Percentiles rank a stretch among this genome's conserved stretches.
These are phyloP conservation scores for Hyles euphorbiae DNA, from an alignment of 1,140 invertebrate species.

Conservation along the genomic window DNA sequence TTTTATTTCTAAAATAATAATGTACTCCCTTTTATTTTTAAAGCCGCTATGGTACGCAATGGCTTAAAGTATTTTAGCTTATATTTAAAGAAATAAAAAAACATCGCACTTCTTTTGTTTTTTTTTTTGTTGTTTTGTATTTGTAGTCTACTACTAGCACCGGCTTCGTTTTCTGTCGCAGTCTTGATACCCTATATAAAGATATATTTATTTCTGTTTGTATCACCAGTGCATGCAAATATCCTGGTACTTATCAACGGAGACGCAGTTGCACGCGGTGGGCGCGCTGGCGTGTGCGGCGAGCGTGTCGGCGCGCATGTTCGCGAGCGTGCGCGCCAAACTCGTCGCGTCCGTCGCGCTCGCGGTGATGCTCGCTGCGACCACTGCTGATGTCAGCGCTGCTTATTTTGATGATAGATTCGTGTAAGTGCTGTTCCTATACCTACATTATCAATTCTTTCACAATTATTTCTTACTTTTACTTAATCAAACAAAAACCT, in stretches of 20 bases:
- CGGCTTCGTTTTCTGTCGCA: too few species aligned
- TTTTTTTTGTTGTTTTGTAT: too few species aligned
- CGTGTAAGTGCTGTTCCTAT: neutral
- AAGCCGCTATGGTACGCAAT: too few species aligned
- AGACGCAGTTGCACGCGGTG: conserved; percentile 47
- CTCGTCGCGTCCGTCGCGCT: conserved; percentile 14
- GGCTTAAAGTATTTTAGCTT: too few species aligned
- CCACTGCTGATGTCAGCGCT: conserved; percentile 27
- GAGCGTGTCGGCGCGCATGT: conserved; percentile 24
- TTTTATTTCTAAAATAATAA: too few species aligned
- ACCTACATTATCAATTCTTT: neutral
- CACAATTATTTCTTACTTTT: neutral
- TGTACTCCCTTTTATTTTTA: too few species aligned
- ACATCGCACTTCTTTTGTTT: too few species aligned
- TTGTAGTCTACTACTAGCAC: too few species aligned
- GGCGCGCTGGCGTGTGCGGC: conserved; percentile 42
- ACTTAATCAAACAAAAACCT: neutral
- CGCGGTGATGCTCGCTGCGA: conserved; percentile 22
- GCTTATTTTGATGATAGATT: conserved; percentile 14
- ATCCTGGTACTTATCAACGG: conserved; percentile 55
- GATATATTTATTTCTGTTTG: neutral
- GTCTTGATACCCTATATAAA: neutral
- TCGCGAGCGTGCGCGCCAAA: conserved; percentile 17
- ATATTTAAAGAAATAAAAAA: too few species aligned
- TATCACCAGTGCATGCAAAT: conserved; percentile 54